Base-by-base conservation (phyloP, 2,888 invertebrate genomes). In the Cataglyphis livida region DNA sequence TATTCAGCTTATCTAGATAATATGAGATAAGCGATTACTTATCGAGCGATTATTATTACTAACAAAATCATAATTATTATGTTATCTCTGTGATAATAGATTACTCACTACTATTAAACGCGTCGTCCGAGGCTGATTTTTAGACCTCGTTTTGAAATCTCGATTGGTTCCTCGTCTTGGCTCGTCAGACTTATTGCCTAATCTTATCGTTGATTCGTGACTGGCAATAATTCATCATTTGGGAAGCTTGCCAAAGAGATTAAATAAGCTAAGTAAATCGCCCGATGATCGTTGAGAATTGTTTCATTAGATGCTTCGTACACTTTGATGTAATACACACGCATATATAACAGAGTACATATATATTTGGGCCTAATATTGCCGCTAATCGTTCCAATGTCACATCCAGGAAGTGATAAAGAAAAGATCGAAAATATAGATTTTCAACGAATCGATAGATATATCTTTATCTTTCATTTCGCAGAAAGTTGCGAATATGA, bases 91-190 rank as follows among this genome's bases (percentile, higher is more conserved):
- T 38, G 25, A 25, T 9, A 25, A 59, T 10, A 32, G 54, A 32
- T 70, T 90, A 93, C 93, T 93, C 91, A 93, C 93, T 78, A 93
- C 90, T 84, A 75, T 90, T 62, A 93, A 87, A 75, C 92, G 92
- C 73, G 83, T 88, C 61, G 91, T 91, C 90, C 93, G 91, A 91
- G 91, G 92, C 88, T 75, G 73, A 76, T 88, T 90, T 83, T 68
- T 84, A 70, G 62, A 44, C 61, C 76, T 73, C 86, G 90, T 87
- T 65, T 70, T 87, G 71, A 57, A 21, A 9, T 3, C 7, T 81
- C 83, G 35, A 76, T 84, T 41, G 48, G 7, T 82, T 84, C 68
- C 54, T 38, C 51, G 61, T 74, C 73, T 44, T 76, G 70, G 51
- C 15, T 41, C 61, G 68, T 79, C 48, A 41, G 57, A 75, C 9